Evolutionary conservation across 2,888 invertebrate species (phyloP).

Genomic region (Acholoe squamosa): DNA sequence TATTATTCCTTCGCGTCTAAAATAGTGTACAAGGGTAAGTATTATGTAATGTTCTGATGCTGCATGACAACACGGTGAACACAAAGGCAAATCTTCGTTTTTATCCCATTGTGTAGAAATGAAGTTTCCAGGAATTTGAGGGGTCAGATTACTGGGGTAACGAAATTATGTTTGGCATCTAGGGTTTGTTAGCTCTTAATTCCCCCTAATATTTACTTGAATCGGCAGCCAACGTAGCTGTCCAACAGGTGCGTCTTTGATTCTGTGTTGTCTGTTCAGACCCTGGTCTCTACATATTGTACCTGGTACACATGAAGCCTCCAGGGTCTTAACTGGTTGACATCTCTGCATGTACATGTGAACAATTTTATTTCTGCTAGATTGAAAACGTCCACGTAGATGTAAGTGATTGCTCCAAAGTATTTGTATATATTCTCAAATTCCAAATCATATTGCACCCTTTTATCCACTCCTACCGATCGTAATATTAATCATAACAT

Average conservation of each 20-base stretch:
- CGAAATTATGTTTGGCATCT: not conserved
- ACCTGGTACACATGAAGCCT: not conserved
- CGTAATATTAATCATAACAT: too few relatives aligned
- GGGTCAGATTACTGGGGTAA: not conserved
- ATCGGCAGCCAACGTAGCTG: not conserved
- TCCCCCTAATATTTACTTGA: not conserved
- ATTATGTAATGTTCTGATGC: not conserved
- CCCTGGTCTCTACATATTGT: not conserved
- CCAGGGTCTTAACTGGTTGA: not conserved
- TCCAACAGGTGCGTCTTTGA: conserved; percentile 24
- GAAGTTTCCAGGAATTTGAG: not conserved
- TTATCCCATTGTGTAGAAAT: not conserved
- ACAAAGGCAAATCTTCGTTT: not conserved
- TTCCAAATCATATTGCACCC: too few relatives aligned
- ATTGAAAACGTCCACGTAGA: not conserved
- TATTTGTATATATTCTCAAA: too few relatives aligned
- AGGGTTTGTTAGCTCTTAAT: not conserved
- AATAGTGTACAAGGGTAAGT: conserved; percentile 8
- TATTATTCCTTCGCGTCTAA: conserved; percentile 6
- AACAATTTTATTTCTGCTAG: not conserved
- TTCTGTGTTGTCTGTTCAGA: conserved; percentile 16
- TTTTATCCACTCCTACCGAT: too few relatives aligned
- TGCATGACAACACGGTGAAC: conserved; percentile 30
- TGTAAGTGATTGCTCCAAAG: too few relatives aligned
- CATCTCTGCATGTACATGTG: conserved; percentile 34